These are phyloP conservation scores for Agrochola macilenta DNA, from an alignment of 2,888 invertebrate genomes.

Conservation along the genomic window DNA sequence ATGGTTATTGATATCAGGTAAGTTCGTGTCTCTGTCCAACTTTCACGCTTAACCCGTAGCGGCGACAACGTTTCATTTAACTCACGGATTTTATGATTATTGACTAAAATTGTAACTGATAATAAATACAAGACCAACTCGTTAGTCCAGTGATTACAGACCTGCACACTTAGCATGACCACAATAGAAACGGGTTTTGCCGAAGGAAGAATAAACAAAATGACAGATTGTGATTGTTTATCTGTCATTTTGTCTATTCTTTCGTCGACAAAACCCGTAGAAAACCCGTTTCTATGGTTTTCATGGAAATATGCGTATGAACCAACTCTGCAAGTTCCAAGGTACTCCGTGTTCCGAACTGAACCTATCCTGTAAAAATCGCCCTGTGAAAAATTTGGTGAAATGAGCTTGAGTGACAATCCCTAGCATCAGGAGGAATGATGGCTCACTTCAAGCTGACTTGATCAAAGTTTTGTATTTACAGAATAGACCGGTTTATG, in stretches of 20 bases:
- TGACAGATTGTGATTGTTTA: no score
- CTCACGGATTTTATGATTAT: not conserved
- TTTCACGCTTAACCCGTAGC: not conserved
- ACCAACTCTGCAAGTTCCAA: not conserved
- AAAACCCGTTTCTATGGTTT: no score
- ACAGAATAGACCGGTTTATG: not conserved
- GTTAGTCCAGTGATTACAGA: not conserved
- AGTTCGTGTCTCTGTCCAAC: not conserved
- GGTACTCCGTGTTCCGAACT: not conserved
- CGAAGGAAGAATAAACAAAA: no score
- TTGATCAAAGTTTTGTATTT: not conserved
- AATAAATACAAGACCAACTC: not conserved
- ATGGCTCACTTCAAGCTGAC: not conserved
- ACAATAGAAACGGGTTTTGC: no score
- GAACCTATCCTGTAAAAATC: not conserved
- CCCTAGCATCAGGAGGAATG: not conserved
- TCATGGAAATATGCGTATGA: not conserved
- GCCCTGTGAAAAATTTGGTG: not conserved
- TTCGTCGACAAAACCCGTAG: no score
- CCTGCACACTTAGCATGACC: no score
- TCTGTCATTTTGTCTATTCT: no score
- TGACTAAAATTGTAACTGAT: not conserved
- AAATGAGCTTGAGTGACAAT: not conserved
- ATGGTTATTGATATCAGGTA: not conserved
- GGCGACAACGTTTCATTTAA: not conserved